Evolutionary conservation across 2,113 vertebrate genomes (phyloP).

Genomic region (Clarias magur): DNA sequence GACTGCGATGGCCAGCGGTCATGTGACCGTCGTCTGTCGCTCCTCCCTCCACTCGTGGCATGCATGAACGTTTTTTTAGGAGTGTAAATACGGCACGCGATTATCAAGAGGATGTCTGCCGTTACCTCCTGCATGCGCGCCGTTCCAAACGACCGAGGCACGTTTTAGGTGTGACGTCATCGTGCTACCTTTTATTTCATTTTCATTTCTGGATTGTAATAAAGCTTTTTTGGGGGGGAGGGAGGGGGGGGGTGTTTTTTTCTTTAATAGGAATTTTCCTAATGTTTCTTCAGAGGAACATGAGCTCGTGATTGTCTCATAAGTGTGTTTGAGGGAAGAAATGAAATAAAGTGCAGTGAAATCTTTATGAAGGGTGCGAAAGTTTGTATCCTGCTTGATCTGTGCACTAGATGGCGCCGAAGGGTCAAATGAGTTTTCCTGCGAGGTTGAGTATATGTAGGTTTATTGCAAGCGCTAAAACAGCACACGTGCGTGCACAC

Average conservation of each 20-base stretch:
- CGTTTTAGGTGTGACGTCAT: slow-evolving; percentile 1
- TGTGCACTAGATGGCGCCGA: slow-evolving; percentile 33
- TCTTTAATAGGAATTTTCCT: neutral
- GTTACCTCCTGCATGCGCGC: slow-evolving; percentile 20
- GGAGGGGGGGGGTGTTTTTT: too few relatives aligned
- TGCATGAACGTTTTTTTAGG: slow-evolving; percentile 27
- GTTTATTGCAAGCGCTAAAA: neutral
- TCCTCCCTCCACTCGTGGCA: neutral
- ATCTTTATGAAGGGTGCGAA: neutral
- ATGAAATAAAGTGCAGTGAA: slow-evolving; percentile 1
- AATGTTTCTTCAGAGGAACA: neutral
- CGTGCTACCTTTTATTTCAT: slow-evolving; percentile 24
- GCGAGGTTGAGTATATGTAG: neutral
- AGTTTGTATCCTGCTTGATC: neutral
- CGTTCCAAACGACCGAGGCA: slow-evolving; percentile 18
- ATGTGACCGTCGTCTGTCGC: neutral
- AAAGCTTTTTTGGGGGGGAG: too few relatives aligned
- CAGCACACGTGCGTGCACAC: neutral
- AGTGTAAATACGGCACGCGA: neutral
- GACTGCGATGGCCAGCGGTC: slow-evolving; percentile 42
- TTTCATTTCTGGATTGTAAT: neutral
- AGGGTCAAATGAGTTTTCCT: neutral
- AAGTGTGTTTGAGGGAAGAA: neutral
- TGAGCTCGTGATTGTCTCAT: neutral
- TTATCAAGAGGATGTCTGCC: neutral